Conservation (phyloP, 2,797 vertebrate genomes). For the Cynodonichthys magdalenae region DNA sequence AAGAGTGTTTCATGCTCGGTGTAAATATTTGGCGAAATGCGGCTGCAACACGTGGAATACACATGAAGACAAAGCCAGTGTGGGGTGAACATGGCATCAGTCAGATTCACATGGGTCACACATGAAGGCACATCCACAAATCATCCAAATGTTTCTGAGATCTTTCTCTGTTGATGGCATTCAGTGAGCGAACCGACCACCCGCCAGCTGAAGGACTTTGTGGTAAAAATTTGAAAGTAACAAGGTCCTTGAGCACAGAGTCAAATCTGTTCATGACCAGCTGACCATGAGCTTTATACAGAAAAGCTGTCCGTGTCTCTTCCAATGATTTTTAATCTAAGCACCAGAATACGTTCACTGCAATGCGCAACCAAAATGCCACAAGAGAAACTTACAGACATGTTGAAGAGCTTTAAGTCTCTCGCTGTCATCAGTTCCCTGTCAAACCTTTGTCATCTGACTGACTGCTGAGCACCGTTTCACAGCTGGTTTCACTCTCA, state of each 20-base stretch:
- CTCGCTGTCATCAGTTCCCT: slow-evolving; percentile 38
- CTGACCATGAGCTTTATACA: slow-evolving; percentile 30
- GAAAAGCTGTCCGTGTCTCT: slow-evolving; percentile 27
- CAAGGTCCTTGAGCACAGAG: slow-evolving; percentile 51
- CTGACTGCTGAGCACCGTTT: slow-evolving; percentile 31
- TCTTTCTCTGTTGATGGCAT: slow-evolving; percentile 40
- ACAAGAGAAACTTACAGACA: slow-evolving; percentile 37
- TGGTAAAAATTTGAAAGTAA: slow-evolving; percentile 35
- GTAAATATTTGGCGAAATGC: slow-evolving; percentile 87
- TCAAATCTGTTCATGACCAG: slow-evolving; percentile 21
- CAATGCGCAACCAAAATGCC: slow-evolving; percentile 16
- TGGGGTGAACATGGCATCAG: slow-evolving; percentile 58
- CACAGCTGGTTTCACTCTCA: slow-evolving; percentile 68
- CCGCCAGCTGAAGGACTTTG: slow-evolving; percentile 40
- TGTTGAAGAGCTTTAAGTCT: slow-evolving; percentile 43
- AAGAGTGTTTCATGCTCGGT: slow-evolving; percentile 84
- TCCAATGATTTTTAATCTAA: slow-evolving; percentile 36
- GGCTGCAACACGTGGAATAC: slow-evolving; percentile 84
- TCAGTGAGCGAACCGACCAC: slow-evolving; percentile 54
- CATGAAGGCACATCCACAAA: slow-evolving; percentile 57
- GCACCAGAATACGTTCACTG: slow-evolving; percentile 22
- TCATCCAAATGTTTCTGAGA: slow-evolving; percentile 53
- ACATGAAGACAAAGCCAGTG: slow-evolving; percentile 77
- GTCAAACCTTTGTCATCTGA: slow-evolving; percentile 42
- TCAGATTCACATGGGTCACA: slow-evolving; percentile 58